Percentiles rank a stretch among this genome's conserved stretches.
Conservation (phyloP, 1,140 invertebrate genomes). For the Aphaenogaster floridana region DNA sequence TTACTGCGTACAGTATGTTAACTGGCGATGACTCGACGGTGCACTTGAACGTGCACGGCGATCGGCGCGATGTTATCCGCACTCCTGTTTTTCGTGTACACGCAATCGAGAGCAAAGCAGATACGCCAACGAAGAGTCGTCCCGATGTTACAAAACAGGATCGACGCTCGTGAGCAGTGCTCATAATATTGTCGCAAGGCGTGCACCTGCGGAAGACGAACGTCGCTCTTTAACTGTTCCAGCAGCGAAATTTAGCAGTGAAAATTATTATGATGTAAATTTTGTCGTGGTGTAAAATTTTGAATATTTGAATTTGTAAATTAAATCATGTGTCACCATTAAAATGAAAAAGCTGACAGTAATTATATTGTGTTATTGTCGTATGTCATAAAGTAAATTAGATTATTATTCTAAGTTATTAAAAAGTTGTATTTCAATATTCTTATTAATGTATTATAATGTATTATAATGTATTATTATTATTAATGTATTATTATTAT, state of each 20-base stretch:
- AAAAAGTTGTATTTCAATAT: not conserved
- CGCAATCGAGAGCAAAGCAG: conserved; percentile 33
- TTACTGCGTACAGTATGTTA: conserved; percentile 2
- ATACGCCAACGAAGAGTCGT: conserved; percentile 29
- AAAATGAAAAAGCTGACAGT: not conserved
- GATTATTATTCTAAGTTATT: not conserved
- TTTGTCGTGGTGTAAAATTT: not conserved
- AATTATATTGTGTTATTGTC: not conserved
- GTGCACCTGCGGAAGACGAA: conserved; percentile 71
- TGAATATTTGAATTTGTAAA: not conserved
- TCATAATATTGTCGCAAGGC: conserved; percentile 82
- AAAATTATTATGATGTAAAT: conserved; percentile 10
- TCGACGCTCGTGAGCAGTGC: conserved; percentile 63
- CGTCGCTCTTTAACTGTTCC: conserved; percentile 42
- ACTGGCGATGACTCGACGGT: not conserved
- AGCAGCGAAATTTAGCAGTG: not conserved
- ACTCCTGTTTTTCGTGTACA: conserved; percentile 10
- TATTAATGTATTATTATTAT: too few relatives aligned
- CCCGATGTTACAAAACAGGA: conserved; percentile 75
- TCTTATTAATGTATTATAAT: not conserved
- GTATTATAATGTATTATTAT: too few relatives aligned
- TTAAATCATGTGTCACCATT: not conserved
- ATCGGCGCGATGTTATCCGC: conserved; percentile 3
- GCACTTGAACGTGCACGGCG: not conserved
- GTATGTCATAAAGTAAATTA: not conserved